Base-by-base conservation (phyloP, 2,797 vertebrate species). In the Urophycis tenuis region DNA sequence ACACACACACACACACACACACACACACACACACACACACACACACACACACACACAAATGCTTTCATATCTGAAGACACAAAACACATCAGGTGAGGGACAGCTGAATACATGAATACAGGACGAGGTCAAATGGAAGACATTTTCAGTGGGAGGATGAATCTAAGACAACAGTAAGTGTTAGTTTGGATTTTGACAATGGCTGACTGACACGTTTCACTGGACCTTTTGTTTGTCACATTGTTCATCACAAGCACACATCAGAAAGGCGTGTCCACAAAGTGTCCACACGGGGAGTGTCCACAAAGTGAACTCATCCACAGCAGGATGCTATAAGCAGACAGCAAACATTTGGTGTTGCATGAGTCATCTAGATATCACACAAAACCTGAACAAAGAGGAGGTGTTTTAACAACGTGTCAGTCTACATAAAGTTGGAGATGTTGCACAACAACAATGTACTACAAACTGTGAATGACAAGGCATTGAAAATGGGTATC, bases 11-110 rank as follows among this genome's bases (percentile, higher is more conserved):
- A n/a, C 49, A 53, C 49, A 53, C 22, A 53, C 49, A 53, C 49
- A 53, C 49, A 53, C 49, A 53, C 49, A 53, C 49, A 53, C n/a
- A n/a, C n/a, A n/a, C n/a, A n/a, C 49, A 53, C 49, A 53, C 49
- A 53, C 49, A 53, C 49, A n/a, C 3, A n/a, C 19, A 53, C 19
- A 22, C 49, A 53, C 5, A 22, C 49, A n/a, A 4, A 53, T 2
- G 22, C 25, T n/a, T 67, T 67, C 22, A 67, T 25, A 67, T 17
- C 41, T 45, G 12, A 15, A 15, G 41, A 45, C 41, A 45, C 15
- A 45, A 45, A 45, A 45, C 17, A 45, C 14, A 45, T 45, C 41
- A n/a, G 49, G n/a, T 53, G 49, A 53, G 19, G 19, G 22, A n/a
- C 5, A 10, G 12, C 45, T 3, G 41, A 45, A 45, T 45, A 17